These are phyloP conservation scores for Drosophila mimetica DNA, from an alignment of 2,888 invertebrate species.

Conservation along the genomic window DNA sequence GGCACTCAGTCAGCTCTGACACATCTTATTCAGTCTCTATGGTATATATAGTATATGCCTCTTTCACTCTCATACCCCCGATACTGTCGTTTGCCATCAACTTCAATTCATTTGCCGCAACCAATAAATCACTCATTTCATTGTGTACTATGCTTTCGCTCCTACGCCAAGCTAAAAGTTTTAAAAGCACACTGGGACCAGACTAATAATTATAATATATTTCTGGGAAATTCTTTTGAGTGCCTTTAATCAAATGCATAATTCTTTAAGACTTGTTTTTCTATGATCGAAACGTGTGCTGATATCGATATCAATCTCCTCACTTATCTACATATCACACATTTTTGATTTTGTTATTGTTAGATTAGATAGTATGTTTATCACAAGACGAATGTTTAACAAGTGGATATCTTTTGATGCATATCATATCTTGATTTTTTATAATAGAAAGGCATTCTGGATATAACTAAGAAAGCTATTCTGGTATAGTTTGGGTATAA, in stretches of 20 bases:
- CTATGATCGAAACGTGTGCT: background rate
- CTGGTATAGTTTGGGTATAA: no score
- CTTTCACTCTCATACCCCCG: slow-evolving; percentile 11
- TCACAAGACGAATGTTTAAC: background rate
- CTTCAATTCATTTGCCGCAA: slow-evolving; percentile 72
- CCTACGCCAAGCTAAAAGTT: slow-evolving; percentile 56
- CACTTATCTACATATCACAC: background rate
- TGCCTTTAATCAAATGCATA: background rate
- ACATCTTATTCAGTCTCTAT: slow-evolving; percentile 66
- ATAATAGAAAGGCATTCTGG: no score
- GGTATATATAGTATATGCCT: slow-evolving; percentile 9
- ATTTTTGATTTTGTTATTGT: background rate
- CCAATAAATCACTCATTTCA: slow-evolving; percentile 83
- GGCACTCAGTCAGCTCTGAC: slow-evolving; percentile 68
- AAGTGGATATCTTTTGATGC: background rate
- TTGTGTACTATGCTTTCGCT: slow-evolving; percentile 51
- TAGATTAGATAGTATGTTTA: background rate
- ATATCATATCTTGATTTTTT: background rate
- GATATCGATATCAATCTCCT: slow-evolving; percentile 1
- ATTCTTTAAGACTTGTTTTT: slow-evolving; percentile 4
- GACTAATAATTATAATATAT: background rate
- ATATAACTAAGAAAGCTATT: no score
- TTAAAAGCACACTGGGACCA: slow-evolving; percentile 48
- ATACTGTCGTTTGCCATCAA: slow-evolving; percentile 72
- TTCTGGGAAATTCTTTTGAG: background rate